These are phyloP conservation scores for Arnoldichthys spilopterus DNA, from an alignment of 2,797 vertebrate species.

Conservation along the genomic window DNA sequence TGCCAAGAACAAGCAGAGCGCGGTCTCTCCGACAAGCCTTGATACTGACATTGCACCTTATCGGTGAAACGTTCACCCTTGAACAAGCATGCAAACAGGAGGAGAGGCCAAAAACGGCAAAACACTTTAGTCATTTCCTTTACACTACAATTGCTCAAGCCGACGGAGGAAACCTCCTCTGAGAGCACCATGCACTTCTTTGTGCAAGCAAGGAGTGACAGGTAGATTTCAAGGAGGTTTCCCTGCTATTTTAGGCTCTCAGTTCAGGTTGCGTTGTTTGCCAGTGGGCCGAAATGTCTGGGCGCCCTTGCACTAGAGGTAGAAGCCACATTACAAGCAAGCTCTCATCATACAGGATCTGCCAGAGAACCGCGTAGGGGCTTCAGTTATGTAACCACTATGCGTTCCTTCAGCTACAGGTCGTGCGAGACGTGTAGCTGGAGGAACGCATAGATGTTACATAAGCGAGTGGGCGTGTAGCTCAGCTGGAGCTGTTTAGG, in stretches of 20 bases:
- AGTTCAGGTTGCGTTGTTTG: not conserved
- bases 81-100: not conserved
- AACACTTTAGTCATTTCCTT: not conserved
- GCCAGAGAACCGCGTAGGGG: too few relatives aligned
- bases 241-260: conserved; percentile 2
- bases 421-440: conserved; percentile 46
- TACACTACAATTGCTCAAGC: too few relatives aligned
- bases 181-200: not conserved
- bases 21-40: not conserved
- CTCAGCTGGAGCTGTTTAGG: conserved; percentile 67
- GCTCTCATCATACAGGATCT: conserved; percentile 19
- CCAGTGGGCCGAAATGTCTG: conserved; percentile 1
- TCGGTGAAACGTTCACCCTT: not conserved
- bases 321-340: not conserved
- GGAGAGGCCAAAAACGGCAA: not conserved
- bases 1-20: not conserved
- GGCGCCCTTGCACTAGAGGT: not conserved
- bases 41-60: conserved; percentile 19
- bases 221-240: not conserved
- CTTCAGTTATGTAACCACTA: too few relatives aligned
- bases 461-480: conserved; percentile 71
- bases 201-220: not conserved
- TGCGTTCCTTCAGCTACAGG: too few relatives aligned
- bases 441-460: conserved; percentile 65
- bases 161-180: not conserved